These are phyloP conservation scores for Conops quadrifasciatus DNA, from an alignment of 2,888 invertebrate genomes.

Conservation along the genomic window DNA sequence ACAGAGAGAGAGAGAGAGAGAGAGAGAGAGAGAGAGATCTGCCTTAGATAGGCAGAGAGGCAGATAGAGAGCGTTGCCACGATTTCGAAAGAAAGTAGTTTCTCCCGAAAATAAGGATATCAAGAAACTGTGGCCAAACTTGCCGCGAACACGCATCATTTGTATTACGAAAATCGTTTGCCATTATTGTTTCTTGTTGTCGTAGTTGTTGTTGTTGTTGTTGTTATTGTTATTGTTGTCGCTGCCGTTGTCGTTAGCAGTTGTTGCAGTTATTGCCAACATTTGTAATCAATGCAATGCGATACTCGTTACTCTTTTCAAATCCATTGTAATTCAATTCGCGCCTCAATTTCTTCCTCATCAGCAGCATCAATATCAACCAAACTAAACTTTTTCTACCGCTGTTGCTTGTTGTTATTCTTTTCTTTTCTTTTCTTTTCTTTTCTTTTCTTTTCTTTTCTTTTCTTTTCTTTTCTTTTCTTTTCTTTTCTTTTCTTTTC, in stretches of 20 bases:
- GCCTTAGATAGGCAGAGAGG: neutral
- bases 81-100: neutral
- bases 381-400: conserved; percentile 5
- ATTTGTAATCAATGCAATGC: conserved; percentile 33
- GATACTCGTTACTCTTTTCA: conserved; percentile 23
- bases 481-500: too few species aligned
- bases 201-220: conserved; percentile 9
- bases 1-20: neutral
- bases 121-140: neutral
- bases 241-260: conserved; percentile 8
- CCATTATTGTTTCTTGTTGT: neutral
- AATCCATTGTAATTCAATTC: conserved; percentile 35
- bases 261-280: conserved; percentile 12
- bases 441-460: too few species aligned
- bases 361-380: neutral
- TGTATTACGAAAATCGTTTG: conserved; percentile 18
- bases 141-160: conserved; percentile 7
- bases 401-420: neutral
- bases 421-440: neutral
- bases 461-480: too few species aligned
- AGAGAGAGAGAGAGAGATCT: neutral
- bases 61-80: neutral
- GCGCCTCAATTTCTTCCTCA: conserved; percentile 21
- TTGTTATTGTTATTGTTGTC: conserved; percentile 9
- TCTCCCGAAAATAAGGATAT: conserved; percentile 7